Evolutionary conservation across 2,888 invertebrate genomes (phyloP).

Genomic region (Synanthedon formicaeformis): DNA sequence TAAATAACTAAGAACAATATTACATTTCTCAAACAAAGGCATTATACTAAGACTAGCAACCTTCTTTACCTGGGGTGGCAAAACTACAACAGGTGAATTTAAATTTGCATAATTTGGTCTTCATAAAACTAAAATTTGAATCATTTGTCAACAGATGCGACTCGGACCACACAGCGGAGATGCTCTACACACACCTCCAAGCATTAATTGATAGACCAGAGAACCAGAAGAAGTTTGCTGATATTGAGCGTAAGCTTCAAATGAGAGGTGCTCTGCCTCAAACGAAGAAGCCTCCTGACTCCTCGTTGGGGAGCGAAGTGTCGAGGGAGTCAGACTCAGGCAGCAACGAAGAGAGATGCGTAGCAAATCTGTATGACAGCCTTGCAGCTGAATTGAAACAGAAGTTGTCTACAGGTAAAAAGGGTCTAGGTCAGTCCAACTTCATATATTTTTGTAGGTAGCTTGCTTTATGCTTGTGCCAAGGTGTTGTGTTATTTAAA

Average conservation of each 20-base stretch:
- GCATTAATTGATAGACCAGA: slow-evolving; percentile 84
- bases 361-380: slow-evolving; percentile 88
- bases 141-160: slow-evolving; percentile 73
- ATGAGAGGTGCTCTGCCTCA: slow-evolving; percentile 71
- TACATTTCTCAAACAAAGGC: too few species aligned
- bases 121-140: too few species aligned
- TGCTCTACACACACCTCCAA: slow-evolving; percentile 87
- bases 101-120: too few species aligned
- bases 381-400: slow-evolving; percentile 89
- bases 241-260: slow-evolving; percentile 76
- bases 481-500: slow-evolving; percentile 4
- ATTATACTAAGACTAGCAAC: too few species aligned
- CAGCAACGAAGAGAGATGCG: slow-evolving; percentile 75
- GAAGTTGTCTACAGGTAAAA: slow-evolving; percentile 71
- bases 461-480: slow-evolving; percentile 2
- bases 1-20: too few species aligned
- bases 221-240: slow-evolving; percentile 86
- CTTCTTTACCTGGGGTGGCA: too few species aligned
- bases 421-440: slow-evolving; percentile 56
- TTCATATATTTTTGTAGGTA: slow-evolving; percentile 18
- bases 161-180: slow-evolving; percentile 90
- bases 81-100: too few species aligned
- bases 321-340: slow-evolving; percentile 79
- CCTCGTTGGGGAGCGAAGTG: slow-evolving; percentile 81
- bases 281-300: slow-evolving; percentile 76